These are phyloP conservation scores for Polyploca ridens DNA, from an alignment of 2,888 invertebrate species.

Conservation along the genomic window DNA sequence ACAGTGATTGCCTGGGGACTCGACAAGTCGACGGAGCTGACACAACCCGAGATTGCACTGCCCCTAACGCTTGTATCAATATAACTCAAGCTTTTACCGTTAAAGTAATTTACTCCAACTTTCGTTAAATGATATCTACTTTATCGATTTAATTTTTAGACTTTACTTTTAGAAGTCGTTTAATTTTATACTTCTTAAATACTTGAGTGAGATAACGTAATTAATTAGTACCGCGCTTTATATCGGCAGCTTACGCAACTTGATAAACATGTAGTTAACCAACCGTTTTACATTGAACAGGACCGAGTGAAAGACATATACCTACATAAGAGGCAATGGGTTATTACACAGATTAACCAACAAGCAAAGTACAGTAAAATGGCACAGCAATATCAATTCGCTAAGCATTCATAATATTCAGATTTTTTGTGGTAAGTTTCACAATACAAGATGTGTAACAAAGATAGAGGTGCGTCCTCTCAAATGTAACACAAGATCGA, in stretches of 20 bases:
- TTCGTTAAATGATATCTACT: not conserved
- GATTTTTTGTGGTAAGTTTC: constrained; percentile 35
- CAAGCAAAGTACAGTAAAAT: constrained; percentile 30
- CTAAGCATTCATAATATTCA: constrained; percentile 42
- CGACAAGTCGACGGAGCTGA: constrained; percentile 17
- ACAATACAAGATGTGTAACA: constrained; percentile 40
- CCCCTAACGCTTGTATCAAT: constrained; percentile 14
- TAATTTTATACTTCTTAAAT: no score
- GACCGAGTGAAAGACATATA: constrained; percentile 29
- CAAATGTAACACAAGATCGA: constrained; percentile 37
- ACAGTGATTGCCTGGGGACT: constrained; percentile 8
- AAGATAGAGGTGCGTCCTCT: constrained; percentile 33
- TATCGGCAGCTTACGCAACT: constrained; percentile 23
- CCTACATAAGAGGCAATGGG: constrained; percentile 17
- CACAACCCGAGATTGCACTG: constrained; percentile 12
- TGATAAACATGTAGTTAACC: constrained; percentile 21
- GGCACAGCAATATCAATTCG: constrained; percentile 54
- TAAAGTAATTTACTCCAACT: constrained; percentile 2
- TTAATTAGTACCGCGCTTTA: constrained; percentile 13
- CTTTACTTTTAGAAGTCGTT: not conserved
- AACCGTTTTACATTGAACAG: constrained; percentile 25
- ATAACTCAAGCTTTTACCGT: constrained; percentile 11
- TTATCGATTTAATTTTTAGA: not conserved
- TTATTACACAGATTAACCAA: constrained; percentile 15
- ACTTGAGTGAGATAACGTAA: not conserved